Evolutionary conservation across 2,888 invertebrate species (phyloP), one percentile per base, ranked within the genome.

Genomic region (Zhuqinia jingwanae): DNA sequence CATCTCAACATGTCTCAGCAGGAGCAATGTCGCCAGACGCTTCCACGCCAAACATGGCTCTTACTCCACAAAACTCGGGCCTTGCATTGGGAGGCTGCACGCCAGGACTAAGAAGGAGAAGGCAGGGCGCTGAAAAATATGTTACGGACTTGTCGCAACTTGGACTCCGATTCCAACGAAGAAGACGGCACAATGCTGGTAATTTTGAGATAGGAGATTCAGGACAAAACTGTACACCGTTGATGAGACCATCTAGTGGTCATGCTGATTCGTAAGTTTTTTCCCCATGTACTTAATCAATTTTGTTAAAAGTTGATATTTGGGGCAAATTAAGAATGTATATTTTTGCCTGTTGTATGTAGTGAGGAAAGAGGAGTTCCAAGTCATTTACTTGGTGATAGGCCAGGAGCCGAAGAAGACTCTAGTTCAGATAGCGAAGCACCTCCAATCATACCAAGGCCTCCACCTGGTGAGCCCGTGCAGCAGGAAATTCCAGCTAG

Each of bases 81-180:
- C 75, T 88, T 63, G 88, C 88, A 22, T 90, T 91, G 20, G 91
- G 91, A 30, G 92, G 91, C n/a, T 93, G 93, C 88, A 95, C 95
- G 0, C 95, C 95, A 92, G 96, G 96, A 60, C 93, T 97, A 53
- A 94, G 97, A 22, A 80, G 91, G 36, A 94, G 95, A 58, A 94
- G 97, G 45, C 95, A 96, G 91, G 88, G 91, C 15, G 93, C 94
- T 85, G 97, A 97, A 89, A 97, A 97, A 93, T 97, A 97, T 93
- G 96, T 97, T 30, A 95, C 95, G 36, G 97, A 97, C 93, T 96
- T 96, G 88, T 95, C 96, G 88, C 96, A 97, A 92, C 93, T 97
- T 91, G 96, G 96, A 93, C 94, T 97, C 91, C 94, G 96, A 88
- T 96, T 96, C 93, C 95, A 95, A 91, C 93, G 96, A 90, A 95